Evolutionary conservation across 1,140 invertebrate species (phyloP).

Genomic region (Drosophila orena): DNA sequence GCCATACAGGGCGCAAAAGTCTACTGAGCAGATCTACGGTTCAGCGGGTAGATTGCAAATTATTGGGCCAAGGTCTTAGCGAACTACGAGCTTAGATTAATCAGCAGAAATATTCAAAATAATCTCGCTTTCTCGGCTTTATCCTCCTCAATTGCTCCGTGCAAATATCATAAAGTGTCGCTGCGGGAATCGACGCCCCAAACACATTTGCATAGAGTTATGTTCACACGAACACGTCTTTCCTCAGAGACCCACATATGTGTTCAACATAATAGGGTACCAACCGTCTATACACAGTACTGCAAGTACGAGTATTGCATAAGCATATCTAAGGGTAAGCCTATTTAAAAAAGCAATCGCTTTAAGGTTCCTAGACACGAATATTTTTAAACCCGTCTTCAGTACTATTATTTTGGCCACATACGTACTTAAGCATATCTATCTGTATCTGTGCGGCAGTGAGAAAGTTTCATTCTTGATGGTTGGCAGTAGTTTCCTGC

Average conservation of each 20-base stretch:
- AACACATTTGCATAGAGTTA: slow-evolving; percentile 45
- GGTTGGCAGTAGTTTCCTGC: slow-evolving; percentile 55
- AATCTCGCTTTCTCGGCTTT: slow-evolving; percentile 7
- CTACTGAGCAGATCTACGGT: slow-evolving; percentile 32
- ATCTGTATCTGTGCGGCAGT: slow-evolving; percentile 30
- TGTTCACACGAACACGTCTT: slow-evolving; percentile 10
- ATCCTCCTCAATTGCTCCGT: slow-evolving; percentile 1
- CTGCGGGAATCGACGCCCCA: slow-evolving; percentile 54
- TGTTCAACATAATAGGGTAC: slow-evolving; percentile 1
- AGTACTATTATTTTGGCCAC: slow-evolving; percentile 10
- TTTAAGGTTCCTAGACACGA: neutral
- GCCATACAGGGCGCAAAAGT: slow-evolving; percentile 37
- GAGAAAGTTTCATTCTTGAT: slow-evolving; percentile 45
- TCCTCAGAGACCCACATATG: neutral
- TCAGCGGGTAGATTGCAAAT: slow-evolving; percentile 60
- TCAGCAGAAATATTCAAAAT: slow-evolving; percentile 63
- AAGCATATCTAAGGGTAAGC: too few species aligned
- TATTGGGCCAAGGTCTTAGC: slow-evolving; percentile 46
- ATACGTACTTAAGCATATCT: slow-evolving; percentile 7
- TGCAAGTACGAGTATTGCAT: too few species aligned
- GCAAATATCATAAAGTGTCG: slow-evolving; percentile 58
- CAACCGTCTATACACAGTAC: neutral
- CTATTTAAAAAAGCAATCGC: too few species aligned
- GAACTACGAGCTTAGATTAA: slow-evolving; percentile 57
- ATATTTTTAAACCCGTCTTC: neutral